phyloP scores from a whole-genome alignment of 2,888 invertebrate species.

The Drosophila ezoana region DNA sequence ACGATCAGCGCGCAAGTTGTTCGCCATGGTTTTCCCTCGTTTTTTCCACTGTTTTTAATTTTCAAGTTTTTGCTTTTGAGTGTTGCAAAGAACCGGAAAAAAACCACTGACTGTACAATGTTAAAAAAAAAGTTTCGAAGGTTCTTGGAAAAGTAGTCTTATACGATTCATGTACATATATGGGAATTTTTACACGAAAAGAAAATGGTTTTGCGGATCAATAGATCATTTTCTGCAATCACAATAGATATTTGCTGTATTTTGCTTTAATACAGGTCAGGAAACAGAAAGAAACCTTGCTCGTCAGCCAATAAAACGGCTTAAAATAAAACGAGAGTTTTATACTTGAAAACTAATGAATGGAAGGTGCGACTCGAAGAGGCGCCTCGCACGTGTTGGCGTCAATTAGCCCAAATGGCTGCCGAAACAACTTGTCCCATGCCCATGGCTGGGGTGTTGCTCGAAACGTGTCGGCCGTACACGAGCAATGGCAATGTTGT shows the following conservation, averaged over 20 bases:
- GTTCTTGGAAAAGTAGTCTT: no score
- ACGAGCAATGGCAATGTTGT: constrained; percentile 37
- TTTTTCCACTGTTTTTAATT: neutral
- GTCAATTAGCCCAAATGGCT: constrained; percentile 18
- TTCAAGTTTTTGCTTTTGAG: neutral
- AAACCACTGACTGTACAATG: no score
- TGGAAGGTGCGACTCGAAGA: constrained; percentile 24
- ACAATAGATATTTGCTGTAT: no score
- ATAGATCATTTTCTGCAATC: no score
- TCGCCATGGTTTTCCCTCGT: constrained; percentile 1
- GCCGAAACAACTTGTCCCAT: constrained; percentile 42
- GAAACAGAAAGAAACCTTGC: neutral
- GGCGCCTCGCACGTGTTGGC: constrained; percentile 44
- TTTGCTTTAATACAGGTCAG: neutral
- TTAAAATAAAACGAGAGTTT: constrained; percentile 31
- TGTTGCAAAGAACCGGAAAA: neutral
- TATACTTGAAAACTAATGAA: constrained; percentile 40
- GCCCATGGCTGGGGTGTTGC: constrained; percentile 32
- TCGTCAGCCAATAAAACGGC: neutral
- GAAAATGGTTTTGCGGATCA: no score
- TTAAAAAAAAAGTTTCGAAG: no score
- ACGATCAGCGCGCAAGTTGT: constrained; percentile 4
- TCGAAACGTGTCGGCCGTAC: constrained; percentile 57
- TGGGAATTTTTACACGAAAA: no score
- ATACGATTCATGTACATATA: no score